phyloP scores from a whole-genome alignment of 1,140 invertebrate genomes.

The Battus philenor region DNA sequence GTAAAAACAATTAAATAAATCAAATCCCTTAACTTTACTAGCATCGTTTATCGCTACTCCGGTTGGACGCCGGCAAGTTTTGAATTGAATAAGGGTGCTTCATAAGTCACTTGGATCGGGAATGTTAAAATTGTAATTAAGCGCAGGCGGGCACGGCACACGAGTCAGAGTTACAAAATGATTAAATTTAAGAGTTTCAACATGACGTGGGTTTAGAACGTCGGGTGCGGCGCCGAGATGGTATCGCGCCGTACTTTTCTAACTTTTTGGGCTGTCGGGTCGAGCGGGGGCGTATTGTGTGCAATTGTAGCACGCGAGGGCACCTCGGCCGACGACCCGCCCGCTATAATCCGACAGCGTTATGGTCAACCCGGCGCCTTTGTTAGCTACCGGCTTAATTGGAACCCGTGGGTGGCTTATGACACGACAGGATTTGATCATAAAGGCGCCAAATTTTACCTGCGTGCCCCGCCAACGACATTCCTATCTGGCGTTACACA shows the following conservation, averaged over 20 bases:
- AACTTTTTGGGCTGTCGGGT: conserved; percentile 63
- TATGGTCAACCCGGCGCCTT: conserved; percentile 66
- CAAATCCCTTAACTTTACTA: conserved; percentile 35
- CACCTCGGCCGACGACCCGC: conserved; percentile 45
- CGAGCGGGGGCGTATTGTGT: conserved; percentile 62
- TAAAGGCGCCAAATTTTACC: conserved; percentile 72
- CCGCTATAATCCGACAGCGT: conserved; percentile 66
- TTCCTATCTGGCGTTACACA: conserved; percentile 62
- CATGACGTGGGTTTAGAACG: conserved; percentile 10
- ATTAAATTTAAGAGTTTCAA: conserved; percentile 40
- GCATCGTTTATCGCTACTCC: conserved; percentile 51
- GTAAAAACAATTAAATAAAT: conserved; percentile 57
- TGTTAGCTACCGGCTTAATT: conserved; percentile 70
- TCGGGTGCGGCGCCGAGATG: conserved; percentile 52
- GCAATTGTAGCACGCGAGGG: conserved; percentile 68
- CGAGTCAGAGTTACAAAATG: conserved; percentile 51
- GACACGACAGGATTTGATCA: conserved; percentile 69
- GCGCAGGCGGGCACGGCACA: too few relatives aligned
- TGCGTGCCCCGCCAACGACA: conserved; percentile 60
- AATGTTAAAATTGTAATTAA: too few relatives aligned
- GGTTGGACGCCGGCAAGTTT: conserved; percentile 42
- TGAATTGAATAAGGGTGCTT: conserved; percentile 49
- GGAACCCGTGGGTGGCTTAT: conserved; percentile 70
- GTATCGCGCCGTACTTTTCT: conserved; percentile 61
- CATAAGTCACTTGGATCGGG: too few relatives aligned